These are phyloP conservation scores for Agonopterix arenella DNA, from an alignment of 2,888 invertebrate genomes.

Conservation along the genomic window DNA sequence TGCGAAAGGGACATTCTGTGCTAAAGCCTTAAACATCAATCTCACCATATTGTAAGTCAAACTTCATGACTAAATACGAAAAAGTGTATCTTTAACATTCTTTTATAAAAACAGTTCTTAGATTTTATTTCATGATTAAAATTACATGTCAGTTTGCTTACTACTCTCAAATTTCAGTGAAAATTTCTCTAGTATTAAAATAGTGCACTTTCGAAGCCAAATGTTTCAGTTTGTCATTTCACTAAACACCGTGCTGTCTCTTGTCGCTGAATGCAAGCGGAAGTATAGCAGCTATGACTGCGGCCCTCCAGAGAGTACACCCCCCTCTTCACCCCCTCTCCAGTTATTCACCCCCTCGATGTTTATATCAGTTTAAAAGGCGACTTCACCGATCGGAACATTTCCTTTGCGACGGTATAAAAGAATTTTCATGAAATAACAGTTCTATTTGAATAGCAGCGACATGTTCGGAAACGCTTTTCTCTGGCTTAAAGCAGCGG, in stretches of 20 bases:
- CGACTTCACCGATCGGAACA: constrained; percentile 52
- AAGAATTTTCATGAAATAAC: constrained; percentile 51
- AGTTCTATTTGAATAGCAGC: constrained; percentile 40
- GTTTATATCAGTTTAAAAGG: constrained; percentile 62
- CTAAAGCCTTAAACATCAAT: no score
- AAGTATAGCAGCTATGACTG: constrained; percentile 44
- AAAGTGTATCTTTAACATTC: no score
- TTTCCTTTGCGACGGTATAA: constrained; percentile 46
- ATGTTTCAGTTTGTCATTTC: neutral
- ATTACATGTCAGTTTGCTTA: no score
- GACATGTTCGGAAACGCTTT: constrained; percentile 26
- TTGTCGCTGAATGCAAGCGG: constrained; percentile 41
- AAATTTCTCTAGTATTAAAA: no score
- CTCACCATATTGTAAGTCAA: no score
- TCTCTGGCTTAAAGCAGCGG: constrained; percentile 4
- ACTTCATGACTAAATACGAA: no score
- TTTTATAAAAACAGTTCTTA: no score
- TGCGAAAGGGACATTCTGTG: no score
- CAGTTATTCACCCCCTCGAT: constrained; percentile 12
- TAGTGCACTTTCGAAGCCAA: neutral
- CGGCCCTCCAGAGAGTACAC: constrained; percentile 26
- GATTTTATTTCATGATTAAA: no score
- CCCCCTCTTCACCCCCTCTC: constrained; percentile 5
- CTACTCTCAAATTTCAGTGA: no score
- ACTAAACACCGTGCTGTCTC: constrained; percentile 1